phyloP scores from a whole-genome alignment of 2,888 invertebrate species.

The Tillus elongatus region DNA sequence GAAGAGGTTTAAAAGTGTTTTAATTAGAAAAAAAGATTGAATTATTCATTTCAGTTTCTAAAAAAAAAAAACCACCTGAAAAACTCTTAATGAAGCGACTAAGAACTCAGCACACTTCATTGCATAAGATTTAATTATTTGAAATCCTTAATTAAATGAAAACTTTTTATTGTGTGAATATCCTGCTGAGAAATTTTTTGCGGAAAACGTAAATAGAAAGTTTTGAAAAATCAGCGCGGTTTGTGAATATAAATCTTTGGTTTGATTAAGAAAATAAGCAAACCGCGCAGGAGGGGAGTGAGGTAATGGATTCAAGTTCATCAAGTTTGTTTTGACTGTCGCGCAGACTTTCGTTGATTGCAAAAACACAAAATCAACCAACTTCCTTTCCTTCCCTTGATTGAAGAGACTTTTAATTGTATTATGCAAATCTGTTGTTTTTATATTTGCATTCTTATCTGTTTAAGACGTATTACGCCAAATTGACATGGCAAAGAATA shows the following conservation, averaged over 20 bases:
- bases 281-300: conserved; percentile 15
- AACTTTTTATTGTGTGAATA: no score
- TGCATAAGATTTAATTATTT: conserved; percentile 2
- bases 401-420: conserved; percentile 19
- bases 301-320: conserved; percentile 27
- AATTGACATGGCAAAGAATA: background rate
- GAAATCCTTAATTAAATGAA: conserved; percentile 1
- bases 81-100: no score
- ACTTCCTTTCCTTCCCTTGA: conserved; percentile 23
- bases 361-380: conserved; percentile 39
- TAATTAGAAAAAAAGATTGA: no score
- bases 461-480: conserved; percentile 3
- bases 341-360: conserved; percentile 35
- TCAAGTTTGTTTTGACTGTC: conserved; percentile 34
- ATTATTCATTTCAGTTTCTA: no score
- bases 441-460: conserved; percentile 14
- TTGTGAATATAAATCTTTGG: conserved; percentile 15
- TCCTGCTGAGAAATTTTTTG: background rate
- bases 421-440: conserved; percentile 18
- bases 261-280: conserved; percentile 24
- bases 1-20: no score
- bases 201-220: background rate
- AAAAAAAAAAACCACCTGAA: no score
- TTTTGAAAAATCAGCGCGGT: conserved; percentile 2
- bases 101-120: no score